Evolutionary conservation across 2,888 invertebrate species (phyloP).

Genomic region (Drosophila recens): DNA sequence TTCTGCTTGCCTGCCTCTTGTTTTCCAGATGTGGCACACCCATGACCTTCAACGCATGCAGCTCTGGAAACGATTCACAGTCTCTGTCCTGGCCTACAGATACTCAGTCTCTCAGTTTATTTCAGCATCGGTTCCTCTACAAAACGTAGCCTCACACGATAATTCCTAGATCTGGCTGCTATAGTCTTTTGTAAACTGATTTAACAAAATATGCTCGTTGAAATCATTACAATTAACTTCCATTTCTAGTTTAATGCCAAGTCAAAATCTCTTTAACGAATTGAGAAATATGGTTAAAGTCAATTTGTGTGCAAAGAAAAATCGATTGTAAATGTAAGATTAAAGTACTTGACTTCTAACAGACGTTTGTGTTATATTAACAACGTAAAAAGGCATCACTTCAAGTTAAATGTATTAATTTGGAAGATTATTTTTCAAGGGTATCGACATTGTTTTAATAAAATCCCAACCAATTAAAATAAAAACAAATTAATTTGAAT

Average conservation of each 20-base stretch:
- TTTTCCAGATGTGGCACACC: background rate
- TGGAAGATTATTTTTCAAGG: too few relatives aligned
- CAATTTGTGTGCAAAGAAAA: background rate
- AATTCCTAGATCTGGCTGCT: background rate
- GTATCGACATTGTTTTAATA: too few relatives aligned
- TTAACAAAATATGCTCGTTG: background rate
- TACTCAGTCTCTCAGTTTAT: background rate
- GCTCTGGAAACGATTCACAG: conserved; percentile 16
- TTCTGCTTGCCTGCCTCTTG: conserved; percentile 19
- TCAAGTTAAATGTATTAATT: too few relatives aligned
- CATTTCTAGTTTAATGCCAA: too few relatives aligned
- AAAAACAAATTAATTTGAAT: too few relatives aligned
- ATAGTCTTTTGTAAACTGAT: background rate
- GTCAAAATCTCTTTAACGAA: background rate
- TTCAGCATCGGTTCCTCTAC: background rate
- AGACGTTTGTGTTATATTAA: too few relatives aligned
- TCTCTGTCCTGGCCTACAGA: background rate
- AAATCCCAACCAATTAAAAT: too few relatives aligned
- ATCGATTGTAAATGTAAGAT: background rate
- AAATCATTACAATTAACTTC: background rate
- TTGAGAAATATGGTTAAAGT: background rate
- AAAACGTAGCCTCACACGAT: background rate
- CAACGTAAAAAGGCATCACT: too few relatives aligned
- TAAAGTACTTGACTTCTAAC: too few relatives aligned
- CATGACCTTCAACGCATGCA: background rate